Evolutionary conservation across 2,113 vertebrate species (phyloP), one percentile per base, ranked within the genome.

Genomic region (Blennius ocellaris): DNA sequence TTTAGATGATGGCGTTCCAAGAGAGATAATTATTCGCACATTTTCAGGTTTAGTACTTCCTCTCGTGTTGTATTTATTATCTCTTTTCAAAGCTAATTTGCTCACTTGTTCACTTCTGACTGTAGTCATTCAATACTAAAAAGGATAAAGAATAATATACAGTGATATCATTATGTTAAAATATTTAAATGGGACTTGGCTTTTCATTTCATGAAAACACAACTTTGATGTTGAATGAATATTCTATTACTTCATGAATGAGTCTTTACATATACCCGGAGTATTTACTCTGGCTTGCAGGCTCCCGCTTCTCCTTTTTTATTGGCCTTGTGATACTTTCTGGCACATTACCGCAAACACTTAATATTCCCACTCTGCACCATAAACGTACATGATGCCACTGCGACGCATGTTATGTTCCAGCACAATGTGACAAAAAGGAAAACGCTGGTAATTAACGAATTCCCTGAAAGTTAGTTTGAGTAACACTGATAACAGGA

Each of bases 331-430:
- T 78, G n/a, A 63, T 70, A 36, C 14, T 45, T 53, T 73, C 52
- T 49, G n/a, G 40, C 12, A 63, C 45, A 61, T 74, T 69, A 61
- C 47, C 45, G 47, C 12, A 51, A 55, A 36, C 55, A 78, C 45
- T 72, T 58, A 65, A 56, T 43, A 68, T 69, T 1, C n/a, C 15
- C 30, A 57, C 50, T 73, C 54, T 0, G 6, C 11, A 45, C 9
- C 9, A 49, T 41, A 65, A 57, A 61, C 50, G 52, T 56, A 38
- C 65, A 16, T 37, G 50, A 68, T 58, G 11, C 4, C 60, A 68
- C 16, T 51, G 8, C 41, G 37, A 4, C 41, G 38, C 15, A 30
- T 73, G 61, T 41, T 11, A 5, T 17, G 8, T 37, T 4, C 52
- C 12, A 38, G 37, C 65, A 67, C 55, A 71, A 64, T 30, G 54